Evolutionary conservation across 2,888 invertebrate species (phyloP), one percentile per base, ranked within the genome.

Genomic region (Drosophila helvetica): DNA sequence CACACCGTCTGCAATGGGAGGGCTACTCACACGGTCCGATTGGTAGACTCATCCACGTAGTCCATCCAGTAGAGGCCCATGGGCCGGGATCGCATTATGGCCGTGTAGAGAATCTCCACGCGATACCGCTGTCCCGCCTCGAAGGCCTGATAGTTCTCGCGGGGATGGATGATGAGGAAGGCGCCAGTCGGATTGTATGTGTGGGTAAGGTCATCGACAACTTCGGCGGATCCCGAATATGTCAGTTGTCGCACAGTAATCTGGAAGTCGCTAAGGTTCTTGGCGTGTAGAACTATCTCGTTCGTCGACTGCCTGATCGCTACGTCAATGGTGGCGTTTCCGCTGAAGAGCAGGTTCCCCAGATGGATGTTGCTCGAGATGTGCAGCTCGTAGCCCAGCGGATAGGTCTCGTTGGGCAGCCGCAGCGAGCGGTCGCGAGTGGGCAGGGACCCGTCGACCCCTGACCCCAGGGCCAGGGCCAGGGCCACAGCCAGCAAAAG

Each of bases 1-100:
- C 15, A 6, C 18, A 46, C 18, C 25, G 8, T 27, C 12, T 30
- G 5, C 27, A 42, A 25, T n/a, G 48, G 30, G 27, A 18, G 22
- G n/a, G 19, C 5, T 72, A 90, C 91, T 89, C 78, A 91, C 91
- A 83, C 80, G n/a, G 94, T 87, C 12, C 57, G 54, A 70, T 86
- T 85, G 42, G 79, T 92, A 12, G 74, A 33, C 25, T 76, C 74
- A 46, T 92, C 90, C 19, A 68, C 54, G 61, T 94, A 95, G 3
- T 92, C 93, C 42, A 94, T 94, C 27, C 94, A 91, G 76, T 95
- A 95, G 27, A 96, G 93, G 19, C 96, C 96, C 62, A 93, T 93
- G 89, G 95, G 93, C 46, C 94, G 93, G 18, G 92, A 92, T 42
- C 93, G 93, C 62, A 95, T 93, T 3, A 90, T 89, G 0, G 94